phyloP scores from a whole-genome alignment of 2,888 invertebrate species.

The Drosophila borealis region DNA sequence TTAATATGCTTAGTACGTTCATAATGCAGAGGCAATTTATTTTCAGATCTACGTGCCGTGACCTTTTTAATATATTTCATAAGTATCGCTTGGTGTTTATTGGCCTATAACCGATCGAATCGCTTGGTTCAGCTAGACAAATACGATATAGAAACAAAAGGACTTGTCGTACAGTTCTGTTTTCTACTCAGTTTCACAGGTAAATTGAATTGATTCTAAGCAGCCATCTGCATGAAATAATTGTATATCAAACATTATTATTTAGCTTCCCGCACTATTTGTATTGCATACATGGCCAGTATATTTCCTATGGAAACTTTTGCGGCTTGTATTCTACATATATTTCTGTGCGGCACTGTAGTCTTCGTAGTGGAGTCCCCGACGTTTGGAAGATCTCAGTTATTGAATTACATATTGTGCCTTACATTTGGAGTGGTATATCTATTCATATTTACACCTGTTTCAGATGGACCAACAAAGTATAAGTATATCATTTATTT shows the following conservation, averaged over 20 bases:
- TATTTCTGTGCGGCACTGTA: constrained; percentile 43
- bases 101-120: constrained; percentile 67
- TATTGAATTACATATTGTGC: constrained; percentile 57
- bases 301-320: constrained; percentile 51
- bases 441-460: constrained; percentile 62
- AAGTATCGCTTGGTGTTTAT: constrained; percentile 58
- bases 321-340: constrained; percentile 38
- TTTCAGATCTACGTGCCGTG: constrained; percentile 50
- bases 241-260: neutral
- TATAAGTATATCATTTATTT: constrained; percentile 59
- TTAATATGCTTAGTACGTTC: neutral
- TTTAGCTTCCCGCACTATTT: constrained; percentile 58
- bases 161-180: constrained; percentile 55
- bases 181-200: constrained; percentile 59
- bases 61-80: constrained; percentile 55
- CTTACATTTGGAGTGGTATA: constrained; percentile 62
- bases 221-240: no score
- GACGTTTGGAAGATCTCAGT: constrained; percentile 29
- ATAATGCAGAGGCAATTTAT: neutral
- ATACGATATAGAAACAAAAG: constrained; percentile 58
- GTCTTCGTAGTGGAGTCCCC: constrained; percentile 55
- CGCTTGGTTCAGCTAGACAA: constrained; percentile 61
- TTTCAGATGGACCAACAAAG: constrained; percentile 64
- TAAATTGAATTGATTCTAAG: constrained; percentile 18
- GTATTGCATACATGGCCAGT: constrained; percentile 62